These are phyloP conservation scores for Acrobasis suavella DNA, from an alignment of 2,888 invertebrate species.

Conservation along the genomic window DNA sequence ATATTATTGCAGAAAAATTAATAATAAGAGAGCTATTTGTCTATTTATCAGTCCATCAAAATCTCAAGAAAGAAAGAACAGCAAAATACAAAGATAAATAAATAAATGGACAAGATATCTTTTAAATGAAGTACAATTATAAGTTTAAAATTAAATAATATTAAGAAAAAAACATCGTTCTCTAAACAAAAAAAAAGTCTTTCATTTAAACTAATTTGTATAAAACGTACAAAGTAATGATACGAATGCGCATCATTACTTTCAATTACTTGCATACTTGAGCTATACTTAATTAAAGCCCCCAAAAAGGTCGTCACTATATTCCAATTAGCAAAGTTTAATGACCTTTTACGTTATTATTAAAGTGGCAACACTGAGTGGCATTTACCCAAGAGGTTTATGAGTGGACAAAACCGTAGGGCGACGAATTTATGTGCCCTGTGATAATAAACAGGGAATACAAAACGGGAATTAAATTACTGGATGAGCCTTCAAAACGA, in stretches of 20 bases:
- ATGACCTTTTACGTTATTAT: constrained; percentile 43
- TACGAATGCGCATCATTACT: constrained; percentile 3
- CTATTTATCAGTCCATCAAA: too few relatives aligned
- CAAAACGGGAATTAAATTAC: constrained; percentile 27
- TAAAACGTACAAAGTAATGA: not conserved
- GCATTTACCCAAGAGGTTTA: constrained; percentile 41
- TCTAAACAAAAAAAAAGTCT: not conserved
- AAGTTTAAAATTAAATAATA: too few relatives aligned
- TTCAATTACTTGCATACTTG: not conserved
- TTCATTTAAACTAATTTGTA: not conserved
- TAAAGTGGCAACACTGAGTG: constrained; percentile 37
- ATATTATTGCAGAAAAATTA: too few relatives aligned
- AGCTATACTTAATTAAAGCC: constrained; percentile 15
- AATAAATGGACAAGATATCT: too few relatives aligned
- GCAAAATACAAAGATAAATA: too few relatives aligned
- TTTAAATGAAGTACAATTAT: too few relatives aligned
- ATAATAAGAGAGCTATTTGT: too few relatives aligned
- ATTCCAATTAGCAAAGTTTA: constrained; percentile 52
- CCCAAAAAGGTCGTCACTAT: constrained; percentile 46
- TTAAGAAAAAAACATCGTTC: too few relatives aligned
- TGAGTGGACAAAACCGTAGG: constrained; percentile 44
- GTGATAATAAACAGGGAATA: constrained; percentile 51
- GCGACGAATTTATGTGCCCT: constrained; percentile 50
- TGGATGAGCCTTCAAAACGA: constrained; percentile 40
- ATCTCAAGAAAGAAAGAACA: too few relatives aligned